Percentiles rank a stretch among this genome's conserved stretches.
Evolutionary conservation across 2,797 vertebrate genomes (phyloP).

Genomic region (Mionectes olivaceus): DNA sequence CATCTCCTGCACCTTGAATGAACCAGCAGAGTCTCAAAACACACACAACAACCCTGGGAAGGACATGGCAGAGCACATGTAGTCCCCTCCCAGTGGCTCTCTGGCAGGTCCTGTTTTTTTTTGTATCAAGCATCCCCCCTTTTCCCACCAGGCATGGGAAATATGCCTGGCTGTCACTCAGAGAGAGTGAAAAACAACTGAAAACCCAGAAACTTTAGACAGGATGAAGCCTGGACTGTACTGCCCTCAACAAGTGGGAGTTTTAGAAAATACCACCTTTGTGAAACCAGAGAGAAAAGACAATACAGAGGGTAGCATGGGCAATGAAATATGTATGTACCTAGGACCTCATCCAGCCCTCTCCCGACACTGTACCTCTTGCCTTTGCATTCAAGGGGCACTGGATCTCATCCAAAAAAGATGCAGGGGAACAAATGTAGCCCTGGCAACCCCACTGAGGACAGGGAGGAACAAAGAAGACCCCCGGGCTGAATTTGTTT

Average conservation of each 20-base stretch:
- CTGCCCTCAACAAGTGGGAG: neutral
- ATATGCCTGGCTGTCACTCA: neutral
- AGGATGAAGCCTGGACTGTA: neutral
- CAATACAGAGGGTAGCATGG: neutral
- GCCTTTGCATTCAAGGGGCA: constrained; percentile 18
- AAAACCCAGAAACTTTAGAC: neutral
- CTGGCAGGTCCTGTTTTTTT: fast-evolving
- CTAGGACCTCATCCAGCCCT: constrained; percentile 34
- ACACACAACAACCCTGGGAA: fast-evolving
- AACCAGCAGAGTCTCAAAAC: neutral
- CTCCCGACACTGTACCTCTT: constrained; percentile 9
- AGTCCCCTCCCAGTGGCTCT: neutral
- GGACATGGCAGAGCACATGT: neutral
- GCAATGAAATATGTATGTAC: constrained; percentile 43
- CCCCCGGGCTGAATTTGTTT: constrained; percentile 31
- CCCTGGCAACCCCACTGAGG: constrained; percentile 36
- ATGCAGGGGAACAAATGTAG: constrained; percentile 57
- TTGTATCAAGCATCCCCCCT: neutral
- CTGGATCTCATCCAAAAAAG: constrained; percentile 38
- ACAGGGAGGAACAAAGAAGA: constrained; percentile 49
- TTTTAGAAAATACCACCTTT: constrained; percentile 35
- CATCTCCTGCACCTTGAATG: neutral
- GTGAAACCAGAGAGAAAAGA: constrained; percentile 24
- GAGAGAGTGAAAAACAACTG: neutral
- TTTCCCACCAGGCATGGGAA: neutral